Evolutionary conservation across 2,888 invertebrate genomes (phyloP), one percentile per base, ranked within the genome.

Genomic region (Parapristionchus giblindavisi): DNA sequence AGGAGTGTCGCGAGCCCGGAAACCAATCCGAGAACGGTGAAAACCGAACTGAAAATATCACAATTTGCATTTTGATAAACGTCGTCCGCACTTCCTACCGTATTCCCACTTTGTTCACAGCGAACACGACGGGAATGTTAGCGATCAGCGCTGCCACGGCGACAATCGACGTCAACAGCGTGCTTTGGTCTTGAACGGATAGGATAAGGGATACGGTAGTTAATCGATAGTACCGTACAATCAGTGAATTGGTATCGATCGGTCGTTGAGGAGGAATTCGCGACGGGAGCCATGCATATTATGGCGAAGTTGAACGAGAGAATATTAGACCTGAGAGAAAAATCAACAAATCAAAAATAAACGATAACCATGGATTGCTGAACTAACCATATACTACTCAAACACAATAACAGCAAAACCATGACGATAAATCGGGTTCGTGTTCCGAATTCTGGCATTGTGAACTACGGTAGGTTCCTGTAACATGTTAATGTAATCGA

Each of bases 241-340:
- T 71, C 48, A 6, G 71, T 36, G 32, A 71, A 58, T 48, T 51
- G 61, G 68, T 48, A 32, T 34, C 43, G 38, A 29, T 73, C 73
- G 21, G 70, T n/a, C n/a, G n/a, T n/a, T n/a, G 17, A 29, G 5
- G 71, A 56, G 17, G 40, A 24, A 29, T 71, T 61, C 6, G 68
- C 76, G 32, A 77, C 77, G 27, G 79, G 81, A 17, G 76, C 77
- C 81, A 85, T 81, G 75, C 87, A 87, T 66, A 87, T 83, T 14
- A 85, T 76, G 27, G 87, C 86, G 71, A 87, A 85, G 76, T 86
- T 87, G 80, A 87, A 87, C 48, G 84, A 72, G 32, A 87, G 79
- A 74, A 87, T 87, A 77, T 87, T 87, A n/a, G 87, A 85, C 80
- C 80, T 82, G 75, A 6, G 79, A 79, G 38, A 32, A 24, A 17